Evolutionary conservation across 2,113 vertebrate genomes (phyloP), one percentile per base, ranked within the genome.

Genomic region (Gavia stellata): DNA sequence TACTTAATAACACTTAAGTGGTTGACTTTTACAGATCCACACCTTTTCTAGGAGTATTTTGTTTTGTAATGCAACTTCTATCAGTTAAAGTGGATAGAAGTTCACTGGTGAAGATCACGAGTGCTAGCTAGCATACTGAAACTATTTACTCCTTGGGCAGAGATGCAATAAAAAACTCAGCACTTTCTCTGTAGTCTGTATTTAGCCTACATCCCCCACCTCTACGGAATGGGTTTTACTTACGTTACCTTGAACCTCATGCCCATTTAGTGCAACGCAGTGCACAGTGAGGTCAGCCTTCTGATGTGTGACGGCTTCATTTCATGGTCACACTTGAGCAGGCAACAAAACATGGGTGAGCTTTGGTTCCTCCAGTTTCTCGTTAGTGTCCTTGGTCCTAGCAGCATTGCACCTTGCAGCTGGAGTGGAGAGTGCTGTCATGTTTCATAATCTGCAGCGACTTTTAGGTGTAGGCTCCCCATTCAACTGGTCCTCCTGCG

Each of bases 311-410:
- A 83, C 61, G 53, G 36, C 92, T 96, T 92, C 38, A 55, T 91
- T 86, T 89, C 44, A 66, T 75, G 90, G 94, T 93, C 86, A 68
- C 72, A 67, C 86, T 93, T 67, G 92, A 90, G 75, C 56, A 88
- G 82, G 42, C 80, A 95, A 66, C 90, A 91, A 88, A 94, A 86
- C 34, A 2, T 14, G 31, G 47, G 44, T 71, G 79, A 88, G 49
- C 94, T 93, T 84, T 42, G 59, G 36, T 81, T 93, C 34, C 19
- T 92, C 9, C n/a, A 28, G 75, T 58, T 93, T 77, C 74, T 88
- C 1, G 0, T 91, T 81, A 83, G 47, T 2, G 3, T 93, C 63
- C 28, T 67, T 1, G 0, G 25, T 55, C 49, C 33, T 72, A 21
- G 19, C 5, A 12, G 20, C 0, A 2, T 55, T 55, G 25, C 18